These are phyloP conservation scores for Carollia perspicillata DNA, from an alignment of 2,113 vertebrate genomes.

Conservation along the genomic window DNA sequence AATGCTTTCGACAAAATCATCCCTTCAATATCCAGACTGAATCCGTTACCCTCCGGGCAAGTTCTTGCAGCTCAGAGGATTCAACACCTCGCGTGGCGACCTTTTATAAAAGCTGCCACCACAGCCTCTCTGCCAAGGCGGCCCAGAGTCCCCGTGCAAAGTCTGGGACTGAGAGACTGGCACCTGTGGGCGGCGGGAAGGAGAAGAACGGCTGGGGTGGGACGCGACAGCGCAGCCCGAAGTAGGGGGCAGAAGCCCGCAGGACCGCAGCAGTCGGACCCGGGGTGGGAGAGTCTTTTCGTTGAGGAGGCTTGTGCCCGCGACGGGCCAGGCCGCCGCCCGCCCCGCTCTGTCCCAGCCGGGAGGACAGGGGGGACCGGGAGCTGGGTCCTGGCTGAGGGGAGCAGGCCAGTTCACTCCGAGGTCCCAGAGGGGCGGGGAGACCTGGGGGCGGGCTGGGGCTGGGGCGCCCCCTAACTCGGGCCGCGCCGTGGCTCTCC, in stretches of 20 bases:
- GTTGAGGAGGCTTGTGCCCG: not conserved
- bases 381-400: accelerated
- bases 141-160: slow-evolving; percentile 40
- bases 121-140: slow-evolving; percentile 13
- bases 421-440: not conserved
- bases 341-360: not conserved
- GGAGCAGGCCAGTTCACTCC: not conserved
- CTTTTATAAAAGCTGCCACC: not conserved
- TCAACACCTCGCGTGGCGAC: not conserved
- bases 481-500: slow-evolving; percentile 6
- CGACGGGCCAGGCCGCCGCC: not conserved
- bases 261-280: not conserved
- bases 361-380: accelerated
- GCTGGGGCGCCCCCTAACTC: not conserved
- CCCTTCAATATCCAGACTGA: not conserved
- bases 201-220: not conserved
- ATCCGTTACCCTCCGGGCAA: not conserved
- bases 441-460: not conserved
- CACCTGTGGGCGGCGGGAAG: not conserved
- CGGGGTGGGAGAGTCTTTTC: accelerated
- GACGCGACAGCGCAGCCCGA: not conserved
- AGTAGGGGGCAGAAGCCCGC: not conserved
- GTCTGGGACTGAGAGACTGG: slow-evolving; percentile 11
- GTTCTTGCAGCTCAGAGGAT: not conserved
- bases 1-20: slow-evolving; percentile 35